Evolutionary conservation across 2,797 vertebrate species (phyloP).

Genomic region (Macropodus opercularis): DNA sequence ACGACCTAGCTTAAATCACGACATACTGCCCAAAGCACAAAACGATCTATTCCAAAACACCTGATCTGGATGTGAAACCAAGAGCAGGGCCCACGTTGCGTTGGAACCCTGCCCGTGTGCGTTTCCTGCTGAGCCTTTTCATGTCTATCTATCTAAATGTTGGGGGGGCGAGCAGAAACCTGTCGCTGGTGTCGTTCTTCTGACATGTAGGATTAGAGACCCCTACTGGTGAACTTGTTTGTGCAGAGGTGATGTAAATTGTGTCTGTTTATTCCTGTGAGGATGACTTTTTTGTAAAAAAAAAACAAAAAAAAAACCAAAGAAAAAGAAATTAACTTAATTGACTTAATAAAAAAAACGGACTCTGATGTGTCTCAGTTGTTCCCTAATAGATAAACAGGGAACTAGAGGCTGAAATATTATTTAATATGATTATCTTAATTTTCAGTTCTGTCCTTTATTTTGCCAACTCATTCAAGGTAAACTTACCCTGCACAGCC

Average conservation of each 20-base stretch:
- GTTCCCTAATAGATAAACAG: slow-evolving; percentile 52
- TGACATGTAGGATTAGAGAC: slow-evolving; percentile 69
- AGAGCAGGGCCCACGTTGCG: slow-evolving; percentile 34
- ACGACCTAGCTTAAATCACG: slow-evolving; percentile 17
- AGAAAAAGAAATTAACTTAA: too few relatives aligned
- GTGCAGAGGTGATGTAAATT: slow-evolving; percentile 78
- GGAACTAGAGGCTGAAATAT: slow-evolving; percentile 54
- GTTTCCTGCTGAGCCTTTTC: slow-evolving; percentile 46
- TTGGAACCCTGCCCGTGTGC: slow-evolving; percentile 33
- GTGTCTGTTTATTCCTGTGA: slow-evolving; percentile 77
- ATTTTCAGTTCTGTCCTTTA: slow-evolving; percentile 35
- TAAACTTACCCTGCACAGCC: slow-evolving; percentile 65
- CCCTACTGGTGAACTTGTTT: slow-evolving; percentile 74
- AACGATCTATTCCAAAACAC: slow-evolving; percentile 17
- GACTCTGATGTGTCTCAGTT: slow-evolving; percentile 51
- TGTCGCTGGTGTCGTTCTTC: slow-evolving; percentile 53
- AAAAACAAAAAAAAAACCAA: slow-evolving; percentile 21
- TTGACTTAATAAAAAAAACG: slow-evolving; percentile 22
- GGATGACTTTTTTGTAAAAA: slow-evolving; percentile 66
- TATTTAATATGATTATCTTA: slow-evolving; percentile 59
- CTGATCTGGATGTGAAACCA: slow-evolving; percentile 21
- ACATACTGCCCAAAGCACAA: slow-evolving; percentile 55
- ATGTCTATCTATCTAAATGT: slow-evolving; percentile 67
- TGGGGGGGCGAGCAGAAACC: slow-evolving; percentile 45
- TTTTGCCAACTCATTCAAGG: slow-evolving; percentile 71